phyloP scores from a whole-genome alignment of 2,797 vertebrate genomes.

The Rhodeus uyekii region DNA sequence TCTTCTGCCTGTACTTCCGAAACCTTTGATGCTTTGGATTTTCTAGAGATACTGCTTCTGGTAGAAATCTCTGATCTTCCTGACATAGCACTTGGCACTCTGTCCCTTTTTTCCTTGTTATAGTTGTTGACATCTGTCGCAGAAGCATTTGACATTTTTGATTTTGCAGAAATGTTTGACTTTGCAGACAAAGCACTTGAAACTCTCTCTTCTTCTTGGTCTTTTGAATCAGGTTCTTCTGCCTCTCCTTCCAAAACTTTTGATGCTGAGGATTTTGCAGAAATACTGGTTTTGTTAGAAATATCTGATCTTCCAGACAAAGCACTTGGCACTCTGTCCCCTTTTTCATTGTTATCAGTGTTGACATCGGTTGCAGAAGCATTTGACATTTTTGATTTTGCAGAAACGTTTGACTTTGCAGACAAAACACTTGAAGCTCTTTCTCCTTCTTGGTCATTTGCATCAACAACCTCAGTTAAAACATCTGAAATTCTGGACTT shows the following conservation, averaged over 20 bases:
- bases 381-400: no score
- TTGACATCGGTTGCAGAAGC: no score
- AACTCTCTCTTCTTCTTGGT: background rate
- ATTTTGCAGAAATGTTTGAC: constrained; percentile 22
- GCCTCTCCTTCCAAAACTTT: background rate
- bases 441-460: no score
- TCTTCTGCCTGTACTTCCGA: constrained; percentile 1
- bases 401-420: constrained; percentile 25
- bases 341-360: no score
- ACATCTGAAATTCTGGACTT: no score
- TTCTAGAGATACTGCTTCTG: constrained; percentile 24
- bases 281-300: constrained; percentile 32
- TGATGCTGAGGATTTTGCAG: constrained; percentile 30
- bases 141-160: constrained; percentile 49
- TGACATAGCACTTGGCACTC: constrained; percentile 42
- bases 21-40: constrained; percentile 16
- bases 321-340: no score
- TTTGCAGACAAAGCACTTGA: constrained; percentile 7
- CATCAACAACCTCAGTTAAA: no score
- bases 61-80: constrained; percentile 32
- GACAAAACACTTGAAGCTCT: constrained; percentile 26
- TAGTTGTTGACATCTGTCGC: background rate
- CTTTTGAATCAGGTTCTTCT: background rate
- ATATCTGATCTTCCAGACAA: constrained; percentile 39
- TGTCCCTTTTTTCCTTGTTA: background rate